phyloP scores from a whole-genome alignment of 2,113 vertebrate species.

The Myotis davidii region DNA sequence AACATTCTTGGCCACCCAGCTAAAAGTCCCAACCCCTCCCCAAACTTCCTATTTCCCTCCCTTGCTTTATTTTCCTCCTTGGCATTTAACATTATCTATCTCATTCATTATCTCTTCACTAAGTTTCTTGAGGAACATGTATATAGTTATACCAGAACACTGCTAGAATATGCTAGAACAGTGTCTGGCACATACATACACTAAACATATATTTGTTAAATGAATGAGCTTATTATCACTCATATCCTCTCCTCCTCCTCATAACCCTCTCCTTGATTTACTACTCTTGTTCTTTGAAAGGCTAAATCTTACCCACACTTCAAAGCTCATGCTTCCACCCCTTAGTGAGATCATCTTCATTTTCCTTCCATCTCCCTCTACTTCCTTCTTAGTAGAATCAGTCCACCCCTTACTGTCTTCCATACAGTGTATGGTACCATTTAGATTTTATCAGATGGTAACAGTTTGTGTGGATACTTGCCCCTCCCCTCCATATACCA shows the following conservation, averaged over 20 bases:
- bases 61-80: neutral
- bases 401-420: neutral
- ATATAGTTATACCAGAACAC: neutral
- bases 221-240: neutral
- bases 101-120: neutral
- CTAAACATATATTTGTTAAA: neutral
- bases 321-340: neutral
- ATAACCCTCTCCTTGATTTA: neutral
- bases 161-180: neutral
- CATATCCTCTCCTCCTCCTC: neutral
- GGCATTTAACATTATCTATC: neutral
- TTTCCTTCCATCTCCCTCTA: neutral
- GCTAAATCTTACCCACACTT: neutral
- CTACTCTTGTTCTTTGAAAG: neutral
- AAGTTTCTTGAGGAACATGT: neutral
- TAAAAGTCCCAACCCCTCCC: neutral
- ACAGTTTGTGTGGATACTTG: neutral
- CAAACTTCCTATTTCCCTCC: neutral
- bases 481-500: too few relatives aligned
- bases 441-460: neutral
- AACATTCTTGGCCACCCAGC: neutral
- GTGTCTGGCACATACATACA: accelerated
- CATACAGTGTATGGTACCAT: too few relatives aligned
- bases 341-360: neutral
- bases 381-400: neutral